Evolutionary conservation across 2,797 vertebrate species (phyloP).

Genomic region (Eulemur coronatus): DNA sequence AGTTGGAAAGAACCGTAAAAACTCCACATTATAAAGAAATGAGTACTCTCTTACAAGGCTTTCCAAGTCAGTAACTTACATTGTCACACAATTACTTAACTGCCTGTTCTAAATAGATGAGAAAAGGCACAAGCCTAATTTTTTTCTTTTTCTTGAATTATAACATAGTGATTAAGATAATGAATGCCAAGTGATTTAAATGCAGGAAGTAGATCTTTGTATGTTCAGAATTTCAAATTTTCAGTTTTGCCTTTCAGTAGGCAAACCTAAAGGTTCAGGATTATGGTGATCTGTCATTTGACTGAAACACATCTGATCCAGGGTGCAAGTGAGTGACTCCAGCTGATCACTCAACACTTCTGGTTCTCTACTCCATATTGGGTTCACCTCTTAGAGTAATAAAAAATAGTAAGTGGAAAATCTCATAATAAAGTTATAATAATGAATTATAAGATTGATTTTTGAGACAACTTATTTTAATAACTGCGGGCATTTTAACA

Average conservation of each 20-base stretch:
- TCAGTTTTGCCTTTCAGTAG: background rate
- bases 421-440: background rate
- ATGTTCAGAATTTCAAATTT: background rate
- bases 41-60: background rate
- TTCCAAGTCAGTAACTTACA: background rate
- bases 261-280: background rate
- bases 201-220: background rate
- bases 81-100: background rate
- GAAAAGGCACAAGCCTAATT: background rate
- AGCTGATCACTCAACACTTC: background rate
- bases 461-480: slow-evolving; percentile 17
- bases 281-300: background rate
- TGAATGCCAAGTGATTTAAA: background rate
- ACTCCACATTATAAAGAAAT: background rate
- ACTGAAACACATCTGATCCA: background rate
- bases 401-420: background rate
- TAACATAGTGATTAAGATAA: background rate
- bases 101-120: background rate
- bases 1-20: background rate
- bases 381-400: background rate
- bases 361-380: background rate
- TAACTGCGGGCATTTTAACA: background rate
- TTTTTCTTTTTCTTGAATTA: background rate
- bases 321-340: background rate
- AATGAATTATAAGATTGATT: background rate